phyloP scores from a whole-genome alignment of 2,888 invertebrate genomes.

The Hydropsyche betteni region DNA sequence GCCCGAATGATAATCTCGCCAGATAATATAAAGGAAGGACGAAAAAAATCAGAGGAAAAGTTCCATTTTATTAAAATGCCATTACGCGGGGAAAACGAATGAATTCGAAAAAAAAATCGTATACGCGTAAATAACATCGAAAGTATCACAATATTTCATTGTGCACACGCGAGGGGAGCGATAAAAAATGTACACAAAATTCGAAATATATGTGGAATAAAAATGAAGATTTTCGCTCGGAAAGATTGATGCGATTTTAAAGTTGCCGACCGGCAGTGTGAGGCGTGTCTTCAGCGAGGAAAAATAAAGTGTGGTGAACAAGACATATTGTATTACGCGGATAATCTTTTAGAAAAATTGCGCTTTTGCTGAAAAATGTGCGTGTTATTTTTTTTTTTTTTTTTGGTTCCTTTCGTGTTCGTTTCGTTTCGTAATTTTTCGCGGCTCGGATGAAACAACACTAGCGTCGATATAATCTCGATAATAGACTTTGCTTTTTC shows the following conservation, averaged over 20 bases:
- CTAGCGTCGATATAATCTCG: slow-evolving; percentile 22
- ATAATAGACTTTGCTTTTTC: slow-evolving; percentile 28
- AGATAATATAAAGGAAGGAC: not conserved
- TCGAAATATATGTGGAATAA: no score
- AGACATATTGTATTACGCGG: slow-evolving; percentile 26
- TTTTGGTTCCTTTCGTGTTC: not conserved
- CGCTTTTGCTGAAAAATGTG: slow-evolving; percentile 24
- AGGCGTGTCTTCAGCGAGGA: not conserved
- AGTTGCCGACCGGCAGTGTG: not conserved
- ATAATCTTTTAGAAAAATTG: slow-evolving; percentile 32
- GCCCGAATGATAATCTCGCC: not conserved
- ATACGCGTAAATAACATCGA: not conserved
- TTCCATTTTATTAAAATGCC: slow-evolving; percentile 3
- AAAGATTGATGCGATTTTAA: slow-evolving; percentile 32
- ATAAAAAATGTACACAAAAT: not conserved
- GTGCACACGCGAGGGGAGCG: not conserved
- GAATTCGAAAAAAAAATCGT: not conserved
- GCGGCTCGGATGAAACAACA: slow-evolving; percentile 1
- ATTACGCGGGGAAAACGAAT: not conserved
- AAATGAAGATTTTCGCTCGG: slow-evolving; percentile 11
- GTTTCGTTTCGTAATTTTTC: not conserved
- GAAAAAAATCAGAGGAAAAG: not conserved
- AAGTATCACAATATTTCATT: slow-evolving; percentile 14
- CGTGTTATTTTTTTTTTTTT: not conserved
- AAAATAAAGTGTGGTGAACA: slow-evolving; percentile 29